These are phyloP conservation scores for Heliopora coerulea DNA, from an alignment of 92 coral and sea anemone genomes.

Conservation along the genomic window DNA sequence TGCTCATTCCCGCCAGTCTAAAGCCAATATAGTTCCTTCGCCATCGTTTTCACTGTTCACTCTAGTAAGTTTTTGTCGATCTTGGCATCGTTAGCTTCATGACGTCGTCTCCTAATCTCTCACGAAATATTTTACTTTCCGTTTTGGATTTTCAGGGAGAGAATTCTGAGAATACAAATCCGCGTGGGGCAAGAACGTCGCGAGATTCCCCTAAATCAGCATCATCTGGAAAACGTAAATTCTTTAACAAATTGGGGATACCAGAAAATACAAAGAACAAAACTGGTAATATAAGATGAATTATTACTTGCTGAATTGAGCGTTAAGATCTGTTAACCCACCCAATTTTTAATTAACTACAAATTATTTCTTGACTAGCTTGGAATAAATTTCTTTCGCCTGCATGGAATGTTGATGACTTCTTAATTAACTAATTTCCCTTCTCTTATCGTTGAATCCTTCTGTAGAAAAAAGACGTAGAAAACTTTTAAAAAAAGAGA, in stretches of 20 bases:
- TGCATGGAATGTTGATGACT: too few species aligned
- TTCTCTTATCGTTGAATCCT: too few species aligned
- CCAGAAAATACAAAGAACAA: neutral
- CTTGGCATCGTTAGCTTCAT: neutral
- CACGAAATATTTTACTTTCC: too few species aligned
- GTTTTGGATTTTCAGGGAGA: constrained; percentile 6
- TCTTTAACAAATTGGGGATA: constrained; percentile 11
- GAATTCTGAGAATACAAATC: constrained; percentile 20
- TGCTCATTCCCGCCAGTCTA: neutral
- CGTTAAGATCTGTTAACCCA: neutral
- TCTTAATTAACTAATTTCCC: too few species aligned
- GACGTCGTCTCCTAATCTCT: too few species aligned
- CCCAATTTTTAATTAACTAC: constrained; percentile 3
- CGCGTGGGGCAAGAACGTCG: neutral
- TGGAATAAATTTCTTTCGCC: too few species aligned
- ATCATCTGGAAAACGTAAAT: constrained; percentile 8
- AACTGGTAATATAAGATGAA: too few species aligned
- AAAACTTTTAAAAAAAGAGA: constrained; percentile 23
- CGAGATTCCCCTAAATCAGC: constrained; percentile 6
- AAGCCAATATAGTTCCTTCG: constrained; percentile 3
- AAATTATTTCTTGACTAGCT: too few species aligned
- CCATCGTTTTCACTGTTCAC: constrained; percentile 19
- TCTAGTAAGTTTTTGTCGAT: constrained; percentile 8
- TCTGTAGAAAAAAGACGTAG: neutral
- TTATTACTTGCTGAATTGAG: too few species aligned